Evolutionary conservation across 2,888 invertebrate genomes (phyloP), one percentile per base, ranked within the genome.

Genomic region (Andricus curvator): DNA sequence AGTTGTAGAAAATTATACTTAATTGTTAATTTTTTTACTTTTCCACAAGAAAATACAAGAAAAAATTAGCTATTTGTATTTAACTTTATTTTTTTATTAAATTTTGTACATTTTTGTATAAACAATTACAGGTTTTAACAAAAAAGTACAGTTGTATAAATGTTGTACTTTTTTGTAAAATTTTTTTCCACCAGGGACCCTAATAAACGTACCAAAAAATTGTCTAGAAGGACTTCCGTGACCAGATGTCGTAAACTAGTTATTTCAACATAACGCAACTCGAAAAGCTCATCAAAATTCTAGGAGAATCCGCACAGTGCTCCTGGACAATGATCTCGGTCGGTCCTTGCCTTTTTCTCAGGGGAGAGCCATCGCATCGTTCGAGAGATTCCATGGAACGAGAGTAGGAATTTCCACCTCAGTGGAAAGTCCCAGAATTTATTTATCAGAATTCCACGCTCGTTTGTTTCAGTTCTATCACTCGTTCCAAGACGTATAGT

Each of bases 401-500:
- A 66, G 70, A 68, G 65, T 77, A 78, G 76, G 41, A 78, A 78
- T 83, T 81, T 82, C 62, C 56, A 68, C 44, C 64, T 70, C 74
- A 79, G n/a, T 51, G 60, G 77, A 67, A 78, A 66, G 41, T 66
- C 80, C 64, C 51, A 67, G 83, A 87, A 85, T 87, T 88, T 86
- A 88, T 86, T 88, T 88, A 87, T 88, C 80, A 84, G 79, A 85
- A 87, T 85, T 81, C 81, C 80, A 37, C 64, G 37, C 67, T 78
- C 85, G 80, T 85, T 86, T 85, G 83, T 86, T 82, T 74, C 17
- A 6, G 68, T 33, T 74, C 17, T 20, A 51, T 74, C 20, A 56
- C 29, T 33, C n/a, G 2, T 56, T 51, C 33, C 44, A 77, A 22
- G 74, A 51, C 81, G 9, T 62, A 25, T 62, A 11, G 60, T 22